Conservation (phyloP, 2,797 vertebrate genomes). For the Novumbra hubbsi region DNA sequence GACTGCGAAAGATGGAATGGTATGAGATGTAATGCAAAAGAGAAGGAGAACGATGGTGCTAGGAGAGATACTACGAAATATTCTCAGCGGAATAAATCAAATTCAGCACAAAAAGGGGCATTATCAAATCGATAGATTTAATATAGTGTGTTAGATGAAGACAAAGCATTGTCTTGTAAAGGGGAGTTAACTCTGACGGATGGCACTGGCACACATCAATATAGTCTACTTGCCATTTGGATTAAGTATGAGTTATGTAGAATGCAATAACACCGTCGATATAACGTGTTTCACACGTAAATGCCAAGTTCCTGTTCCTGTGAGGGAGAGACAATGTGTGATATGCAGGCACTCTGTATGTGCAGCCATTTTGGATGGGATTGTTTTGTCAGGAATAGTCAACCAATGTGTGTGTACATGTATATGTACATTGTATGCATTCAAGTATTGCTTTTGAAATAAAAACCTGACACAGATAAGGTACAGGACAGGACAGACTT, state of each 20-base stretch:
- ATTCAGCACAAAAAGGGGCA: slow-evolving; percentile 62
- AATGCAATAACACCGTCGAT: slow-evolving; percentile 20
- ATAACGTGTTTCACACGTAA: not conserved
- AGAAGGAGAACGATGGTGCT: not conserved
- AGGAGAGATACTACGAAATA: slow-evolving; percentile 55
- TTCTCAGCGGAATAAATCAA: slow-evolving; percentile 68
- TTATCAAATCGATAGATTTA: slow-evolving; percentile 68
- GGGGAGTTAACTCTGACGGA: slow-evolving; percentile 55
- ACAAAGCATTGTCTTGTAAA: slow-evolving; percentile 56
- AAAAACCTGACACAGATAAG: slow-evolving; percentile 26
- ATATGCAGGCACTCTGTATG: not conserved
- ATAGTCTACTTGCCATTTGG: slow-evolving; percentile 19
- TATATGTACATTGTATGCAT: slow-evolving; percentile 7
- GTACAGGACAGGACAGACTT: slow-evolving; percentile 67
- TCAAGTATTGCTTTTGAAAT: slow-evolving; percentile 17
- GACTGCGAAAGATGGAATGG: slow-evolving; percentile 27
- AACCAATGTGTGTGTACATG: slow-evolving; percentile 9
- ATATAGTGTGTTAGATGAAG: slow-evolving; percentile 65
- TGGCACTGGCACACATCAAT: slow-evolving; percentile 45
- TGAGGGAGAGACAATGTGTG: not conserved
- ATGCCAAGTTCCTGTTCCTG: not conserved
- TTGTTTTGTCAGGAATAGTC: slow-evolving; percentile 3
- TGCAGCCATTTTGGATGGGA: not conserved
- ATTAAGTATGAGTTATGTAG: slow-evolving; percentile 19
- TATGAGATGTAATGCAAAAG: slow-evolving; percentile 8